Evolutionary conservation across 1,140 invertebrate genomes (phyloP), one percentile per base, ranked within the genome.

Genomic region (Aporrectodea caliginosa): DNA sequence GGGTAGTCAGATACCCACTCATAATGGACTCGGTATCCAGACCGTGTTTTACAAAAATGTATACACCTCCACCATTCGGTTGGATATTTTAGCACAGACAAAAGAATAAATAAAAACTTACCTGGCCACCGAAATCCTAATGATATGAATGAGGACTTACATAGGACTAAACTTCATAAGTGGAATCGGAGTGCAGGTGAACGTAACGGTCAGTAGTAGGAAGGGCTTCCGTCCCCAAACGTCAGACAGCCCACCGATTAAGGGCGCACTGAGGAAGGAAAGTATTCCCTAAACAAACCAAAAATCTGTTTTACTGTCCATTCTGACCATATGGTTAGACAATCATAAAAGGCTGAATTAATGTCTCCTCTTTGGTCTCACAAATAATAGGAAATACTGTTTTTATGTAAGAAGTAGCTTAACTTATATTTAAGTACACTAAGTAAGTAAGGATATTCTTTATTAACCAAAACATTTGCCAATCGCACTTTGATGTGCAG

Each of bases 221-320:
- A 99, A 99, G 86, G 98, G 94, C 89, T 99, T 99, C 83, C 97
- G 91, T 69, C 98, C 98, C 94, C 96, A 98, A 35, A 98, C 94
- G 89, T 99, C 98, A 14, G 96, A 98, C 35, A 99, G 90, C 2
- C 97, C 97, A 79, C 98, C 98, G 82, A 99, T 96, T 82, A 99
- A 89, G 27, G 98, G 98, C 74, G 98, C 97, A 85, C 94, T 95
- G 82, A 99, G 91, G 90, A 99, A 99, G 78, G 97, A 98, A 82
- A 99, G 89, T 83, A 99, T 92, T 83, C 98, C 98, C 92, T 99
- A 32, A 82, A 81, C 16, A 0, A 76, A 43, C 22, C 14, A 58
- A 76, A 76, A 12, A 74, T 32, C 31, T 74, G 27, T 6, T 0
- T 2, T 14, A 2, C 27, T n/a, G 14, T 27, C 14, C 16, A 70